Conservation (phyloP, 2,888 invertebrate species). For the Dryomyza anilis region DNA sequence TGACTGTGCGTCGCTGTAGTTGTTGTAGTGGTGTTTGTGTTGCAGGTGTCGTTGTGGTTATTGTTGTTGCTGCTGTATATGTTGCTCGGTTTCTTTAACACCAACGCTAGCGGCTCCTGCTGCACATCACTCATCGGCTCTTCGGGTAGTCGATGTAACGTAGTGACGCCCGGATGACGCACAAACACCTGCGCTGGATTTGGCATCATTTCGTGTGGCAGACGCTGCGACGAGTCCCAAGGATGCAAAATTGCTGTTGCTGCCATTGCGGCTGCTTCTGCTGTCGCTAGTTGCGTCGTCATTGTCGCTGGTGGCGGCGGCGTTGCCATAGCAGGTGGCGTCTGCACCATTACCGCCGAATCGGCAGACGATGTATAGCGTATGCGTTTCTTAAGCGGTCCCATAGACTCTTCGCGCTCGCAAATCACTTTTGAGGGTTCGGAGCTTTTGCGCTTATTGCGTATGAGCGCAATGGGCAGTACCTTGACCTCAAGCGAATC, state of each 20-base stretch:
- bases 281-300: background rate
- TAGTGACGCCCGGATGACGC: conserved; percentile 61
- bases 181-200: conserved; percentile 59
- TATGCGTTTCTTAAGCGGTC: conserved; percentile 75
- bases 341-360: conserved; percentile 47
- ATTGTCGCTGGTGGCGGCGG: conserved; percentile 48
- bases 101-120: conserved; percentile 70
- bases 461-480: conserved; percentile 63
- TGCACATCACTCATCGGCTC: conserved; percentile 55
- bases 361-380: conserved; percentile 62
- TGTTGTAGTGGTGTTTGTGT: conserved; percentile 4
- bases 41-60: conserved; percentile 33
- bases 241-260: background rate
- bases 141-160: conserved; percentile 52
- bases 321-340: conserved; percentile 62
- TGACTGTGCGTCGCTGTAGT: conserved; percentile 18
- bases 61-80: conserved; percentile 34
- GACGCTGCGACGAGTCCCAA: conserved; percentile 62
- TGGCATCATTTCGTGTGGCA: conserved; percentile 61
- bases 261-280: conserved; percentile 41
- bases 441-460: conserved; percentile 71
- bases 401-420: conserved; percentile 54
- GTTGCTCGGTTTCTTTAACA: conserved; percentile 61
- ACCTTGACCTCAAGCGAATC: conserved; percentile 71
- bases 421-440: conserved; percentile 69